Evolutionary conservation across 2,888 invertebrate genomes (phyloP).

Genomic region (Eumacrocentrus americanus): DNA sequence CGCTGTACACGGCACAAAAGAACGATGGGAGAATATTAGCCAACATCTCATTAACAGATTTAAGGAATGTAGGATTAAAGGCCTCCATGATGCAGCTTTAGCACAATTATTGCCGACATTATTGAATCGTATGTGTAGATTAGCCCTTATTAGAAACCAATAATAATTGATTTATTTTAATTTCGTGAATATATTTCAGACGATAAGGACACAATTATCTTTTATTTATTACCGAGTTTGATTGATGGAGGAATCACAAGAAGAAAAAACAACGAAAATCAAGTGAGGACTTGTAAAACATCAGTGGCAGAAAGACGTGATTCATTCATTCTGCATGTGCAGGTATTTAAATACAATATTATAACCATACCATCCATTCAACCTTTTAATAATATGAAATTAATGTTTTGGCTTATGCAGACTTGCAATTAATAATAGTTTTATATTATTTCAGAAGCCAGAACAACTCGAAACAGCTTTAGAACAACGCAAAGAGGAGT

Average conservation of each 20-base stretch:
- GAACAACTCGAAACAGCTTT: not conserved
- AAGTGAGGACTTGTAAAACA: not conserved
- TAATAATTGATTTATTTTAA: not conserved
- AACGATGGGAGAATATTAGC: too few relatives aligned
- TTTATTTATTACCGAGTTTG: not conserved
- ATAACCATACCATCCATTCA: too few relatives aligned
- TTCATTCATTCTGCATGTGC: not conserved
- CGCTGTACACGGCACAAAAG: too few relatives aligned
- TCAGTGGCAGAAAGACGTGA: not conserved
- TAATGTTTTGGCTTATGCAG: not conserved
- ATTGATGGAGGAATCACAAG: not conserved
- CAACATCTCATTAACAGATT: too few relatives aligned
- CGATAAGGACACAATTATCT: not conserved
- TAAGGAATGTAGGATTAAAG: too few relatives aligned
- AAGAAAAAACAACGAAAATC: not conserved
- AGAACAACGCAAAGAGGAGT: too few relatives aligned
- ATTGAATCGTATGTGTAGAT: too few relatives aligned
- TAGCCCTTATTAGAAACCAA: too few relatives aligned
- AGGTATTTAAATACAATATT: not conserved
- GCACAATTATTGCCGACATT: too few relatives aligned
- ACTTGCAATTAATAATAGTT: not conserved
- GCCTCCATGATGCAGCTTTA: too few relatives aligned
- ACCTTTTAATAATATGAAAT: not conserved
- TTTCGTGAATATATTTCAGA: not conserved
- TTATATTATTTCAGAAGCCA: not conserved